Evolutionary conservation across 2,113 vertebrate genomes (phyloP).

Genomic region (Monarcha castaneiventris): DNA sequence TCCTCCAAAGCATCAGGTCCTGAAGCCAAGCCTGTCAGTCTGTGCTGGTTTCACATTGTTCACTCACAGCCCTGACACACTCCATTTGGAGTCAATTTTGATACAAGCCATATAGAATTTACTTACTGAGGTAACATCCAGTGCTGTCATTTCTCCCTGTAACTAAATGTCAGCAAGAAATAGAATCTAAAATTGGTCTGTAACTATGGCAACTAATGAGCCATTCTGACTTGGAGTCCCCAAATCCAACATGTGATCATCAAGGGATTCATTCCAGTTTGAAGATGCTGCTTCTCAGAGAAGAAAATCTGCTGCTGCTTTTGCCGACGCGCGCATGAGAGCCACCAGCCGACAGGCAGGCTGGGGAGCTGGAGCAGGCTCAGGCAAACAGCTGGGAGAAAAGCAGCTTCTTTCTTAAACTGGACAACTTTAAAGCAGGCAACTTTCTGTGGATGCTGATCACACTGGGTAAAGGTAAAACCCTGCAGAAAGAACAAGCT

Average conservation of each 20-base stretch:
- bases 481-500: background rate
- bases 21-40: background rate
- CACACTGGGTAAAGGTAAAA: background rate
- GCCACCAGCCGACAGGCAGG: background rate
- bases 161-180: conserved; percentile 57
- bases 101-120: background rate
- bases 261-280: conserved; percentile 19
- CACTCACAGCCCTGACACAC: background rate
- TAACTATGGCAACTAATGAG: conserved; percentile 57
- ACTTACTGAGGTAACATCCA: conserved; percentile 28
- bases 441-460: background rate
- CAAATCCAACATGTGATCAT: conserved; percentile 18
- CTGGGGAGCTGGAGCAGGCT: background rate
- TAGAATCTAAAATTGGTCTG: conserved; percentile 53
- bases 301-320: background rate
- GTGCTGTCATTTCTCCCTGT: conserved; percentile 13
- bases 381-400: background rate
- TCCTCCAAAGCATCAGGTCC: background rate
- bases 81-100: conserved; percentile 24
- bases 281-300: conserved; percentile 26
- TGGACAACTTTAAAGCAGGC: background rate
- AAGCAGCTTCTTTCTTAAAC: background rate
- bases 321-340: background rate
- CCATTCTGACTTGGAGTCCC: conserved; percentile 41
- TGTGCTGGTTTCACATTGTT: background rate